Evolutionary conservation across 2,797 vertebrate species (phyloP).

Genomic region (Acrossocheilus wenchowensis): DNA sequence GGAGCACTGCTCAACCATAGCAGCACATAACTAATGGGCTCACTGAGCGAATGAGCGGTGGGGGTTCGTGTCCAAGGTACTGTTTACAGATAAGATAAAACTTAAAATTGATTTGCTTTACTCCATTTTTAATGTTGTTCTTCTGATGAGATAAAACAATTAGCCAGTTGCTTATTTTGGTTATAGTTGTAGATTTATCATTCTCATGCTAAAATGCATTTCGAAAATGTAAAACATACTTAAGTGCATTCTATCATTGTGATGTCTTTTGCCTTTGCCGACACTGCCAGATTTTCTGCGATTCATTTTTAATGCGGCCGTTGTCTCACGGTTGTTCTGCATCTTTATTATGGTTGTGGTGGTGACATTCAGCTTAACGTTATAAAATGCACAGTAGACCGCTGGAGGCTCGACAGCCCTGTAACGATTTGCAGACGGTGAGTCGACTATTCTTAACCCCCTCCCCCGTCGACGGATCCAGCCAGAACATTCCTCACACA

Average conservation of each 20-base stretch:
- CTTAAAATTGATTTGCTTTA: slow-evolving; percentile 30
- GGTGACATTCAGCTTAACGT: slow-evolving; percentile 62
- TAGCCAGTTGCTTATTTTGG: slow-evolving; percentile 1
- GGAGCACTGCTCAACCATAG: slow-evolving; percentile 58
- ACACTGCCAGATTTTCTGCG: not conserved
- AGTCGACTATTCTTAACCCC: slow-evolving; percentile 72
- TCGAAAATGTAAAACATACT: not conserved
- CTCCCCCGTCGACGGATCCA: slow-evolving; percentile 66
- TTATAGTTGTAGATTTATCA: not conserved
- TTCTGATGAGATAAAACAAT: slow-evolving; percentile 15
- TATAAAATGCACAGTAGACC: slow-evolving; percentile 74
- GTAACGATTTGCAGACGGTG: slow-evolving; percentile 80
- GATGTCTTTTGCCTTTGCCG: not conserved
- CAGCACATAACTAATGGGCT: slow-evolving; percentile 60
- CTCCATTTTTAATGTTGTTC: not conserved
- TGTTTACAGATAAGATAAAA: slow-evolving; percentile 45
- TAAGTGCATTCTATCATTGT: not conserved
- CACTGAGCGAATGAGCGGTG: slow-evolving; percentile 51
- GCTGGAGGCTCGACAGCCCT: slow-evolving; percentile 76
- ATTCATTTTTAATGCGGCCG: slow-evolving; percentile 32
- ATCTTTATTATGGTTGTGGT: slow-evolving; percentile 55
- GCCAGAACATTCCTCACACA: slow-evolving; percentile 85
- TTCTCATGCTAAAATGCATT: not conserved
- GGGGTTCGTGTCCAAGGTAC: slow-evolving; percentile 36
- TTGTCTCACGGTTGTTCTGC: slow-evolving; percentile 24